phyloP scores from a whole-genome alignment of 2,113 vertebrate species.

The Sylvilagus bachmani region DNA sequence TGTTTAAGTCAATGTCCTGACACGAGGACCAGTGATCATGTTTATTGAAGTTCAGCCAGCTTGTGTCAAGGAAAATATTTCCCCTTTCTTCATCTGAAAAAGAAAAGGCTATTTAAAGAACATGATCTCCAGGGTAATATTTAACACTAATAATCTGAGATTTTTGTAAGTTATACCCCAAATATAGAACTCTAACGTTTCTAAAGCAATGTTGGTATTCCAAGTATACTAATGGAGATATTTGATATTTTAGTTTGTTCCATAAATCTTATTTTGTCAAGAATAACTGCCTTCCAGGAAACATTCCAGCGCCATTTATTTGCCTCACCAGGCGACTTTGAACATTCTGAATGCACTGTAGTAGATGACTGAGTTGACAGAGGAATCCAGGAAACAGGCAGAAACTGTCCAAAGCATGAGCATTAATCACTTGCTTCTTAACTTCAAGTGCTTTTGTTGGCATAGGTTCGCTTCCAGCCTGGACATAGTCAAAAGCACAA shows the following conservation, averaged over 20 bases:
- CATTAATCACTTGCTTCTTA: neutral
- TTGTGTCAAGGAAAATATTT: neutral
- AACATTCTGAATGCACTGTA: neutral
- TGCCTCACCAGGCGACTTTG: neutral
- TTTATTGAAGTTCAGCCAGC: neutral
- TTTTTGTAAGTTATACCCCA: neutral
- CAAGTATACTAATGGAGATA: neutral
- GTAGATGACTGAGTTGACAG: neutral
- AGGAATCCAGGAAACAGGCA: neutral
- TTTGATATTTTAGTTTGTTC: neutral
- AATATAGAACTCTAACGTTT: neutral
- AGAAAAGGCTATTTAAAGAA: neutral
- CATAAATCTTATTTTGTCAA: neutral
- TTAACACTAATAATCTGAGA: neutral
- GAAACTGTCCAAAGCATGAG: neutral
- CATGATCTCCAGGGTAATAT: neutral
- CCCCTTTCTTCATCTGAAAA: neutral
- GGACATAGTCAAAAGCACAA: neutral
- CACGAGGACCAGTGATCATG: neutral
- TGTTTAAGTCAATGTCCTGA: neutral
- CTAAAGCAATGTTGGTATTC: neutral
- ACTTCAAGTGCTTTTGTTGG: neutral
- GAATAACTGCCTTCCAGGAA: neutral
- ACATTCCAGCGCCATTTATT: neutral
- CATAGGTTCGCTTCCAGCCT: neutral